Conservation (phyloP, 2,888 invertebrate genomes). For the Diaperis boleti region DNA sequence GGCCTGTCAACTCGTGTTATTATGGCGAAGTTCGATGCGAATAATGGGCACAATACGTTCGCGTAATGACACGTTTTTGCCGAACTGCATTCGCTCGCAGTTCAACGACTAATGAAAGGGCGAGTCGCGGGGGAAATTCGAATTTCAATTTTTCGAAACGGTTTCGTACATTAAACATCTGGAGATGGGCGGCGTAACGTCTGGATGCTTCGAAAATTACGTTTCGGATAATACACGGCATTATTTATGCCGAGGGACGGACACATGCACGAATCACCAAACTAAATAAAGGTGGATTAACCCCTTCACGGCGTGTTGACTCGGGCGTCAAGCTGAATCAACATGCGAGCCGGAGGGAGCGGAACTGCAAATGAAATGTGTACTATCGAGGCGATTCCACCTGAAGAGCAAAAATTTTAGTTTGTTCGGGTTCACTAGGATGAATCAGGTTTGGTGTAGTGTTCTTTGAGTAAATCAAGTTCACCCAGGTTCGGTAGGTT, state of each 20-base stretch:
- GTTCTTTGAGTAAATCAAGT: no score
- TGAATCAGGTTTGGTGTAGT: no score
- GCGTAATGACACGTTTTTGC: conserved; percentile 27
- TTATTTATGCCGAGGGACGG: conserved; percentile 11
- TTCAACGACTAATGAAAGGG: conserved; percentile 22
- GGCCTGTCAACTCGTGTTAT: conserved; percentile 34
- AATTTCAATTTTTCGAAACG: conserved; percentile 4
- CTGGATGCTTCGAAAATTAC: neutral
- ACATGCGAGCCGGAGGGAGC: conserved; percentile 14
- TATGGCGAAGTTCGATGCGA: conserved; percentile 32
- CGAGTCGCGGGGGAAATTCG: neutral
- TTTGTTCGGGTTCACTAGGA: no score
- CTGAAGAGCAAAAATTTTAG: no score
- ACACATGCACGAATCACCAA: conserved; percentile 18
- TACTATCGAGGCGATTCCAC: conserved; percentile 3
- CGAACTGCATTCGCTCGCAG: conserved; percentile 7
- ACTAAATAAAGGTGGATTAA: conserved; percentile 28
- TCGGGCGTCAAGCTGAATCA: conserved; percentile 10
- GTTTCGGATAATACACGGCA: conserved; percentile 1
- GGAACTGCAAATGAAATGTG: neutral
- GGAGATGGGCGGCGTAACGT: conserved; percentile 3
- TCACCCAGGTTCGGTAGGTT: no score
- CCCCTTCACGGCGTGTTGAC: conserved; percentile 16
- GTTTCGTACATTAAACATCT: conserved; percentile 20
- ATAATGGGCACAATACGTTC: conserved; percentile 30